Base-by-base conservation (phyloP, 1,140 invertebrate species). In the Tetramorium alpestre region DNA sequence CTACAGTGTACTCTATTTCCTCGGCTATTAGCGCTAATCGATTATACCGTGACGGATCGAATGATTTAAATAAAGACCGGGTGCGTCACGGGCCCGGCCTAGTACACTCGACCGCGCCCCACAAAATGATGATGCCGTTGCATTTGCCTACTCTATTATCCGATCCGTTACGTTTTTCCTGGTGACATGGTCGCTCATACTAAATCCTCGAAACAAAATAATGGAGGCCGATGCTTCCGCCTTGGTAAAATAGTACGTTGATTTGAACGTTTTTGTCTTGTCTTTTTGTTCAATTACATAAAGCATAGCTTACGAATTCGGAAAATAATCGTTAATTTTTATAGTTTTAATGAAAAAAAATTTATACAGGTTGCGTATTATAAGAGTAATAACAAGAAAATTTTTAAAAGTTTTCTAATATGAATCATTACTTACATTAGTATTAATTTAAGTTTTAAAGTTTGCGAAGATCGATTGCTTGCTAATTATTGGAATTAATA, bases 41-140 rank as follows among this genome's bases (percentile, higher is more conserved):
- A 93, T 93, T 93, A 89, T 88, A 85, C 87, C 92, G 84, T 90
- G 92, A 89, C 89, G 87, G 88, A 92, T 93, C 82, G 88, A 93
- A 92, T 91, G 88, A 92, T 93, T 92, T 92, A 93, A 93, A 93
- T 93, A 92, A 91, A 93, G 90, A 93, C 87, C 88, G 88, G 89
- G 87, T 88, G 89, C 91, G 92, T 91, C 80, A 84, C 54, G 56
- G 88, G 86, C 87, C 89, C 33, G 87, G 84, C 75, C 87, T 51
- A 56, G 69, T 54, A 78, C 64, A 67, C n/a, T 77, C 69, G 54
- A 87, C 87, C 85, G 85, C 89, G 90, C 87, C 90, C 65, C 44
- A 75, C 76, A 51, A 82, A 87, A 85, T 58, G 70, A 89, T 88
- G 54, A 89, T 88, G 54, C 77, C 82, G 62, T 91, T 87, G 67